These are phyloP conservation scores for Falcunculus frontatus DNA, from an alignment of 2,113 vertebrate species.

Conservation along the genomic window DNA sequence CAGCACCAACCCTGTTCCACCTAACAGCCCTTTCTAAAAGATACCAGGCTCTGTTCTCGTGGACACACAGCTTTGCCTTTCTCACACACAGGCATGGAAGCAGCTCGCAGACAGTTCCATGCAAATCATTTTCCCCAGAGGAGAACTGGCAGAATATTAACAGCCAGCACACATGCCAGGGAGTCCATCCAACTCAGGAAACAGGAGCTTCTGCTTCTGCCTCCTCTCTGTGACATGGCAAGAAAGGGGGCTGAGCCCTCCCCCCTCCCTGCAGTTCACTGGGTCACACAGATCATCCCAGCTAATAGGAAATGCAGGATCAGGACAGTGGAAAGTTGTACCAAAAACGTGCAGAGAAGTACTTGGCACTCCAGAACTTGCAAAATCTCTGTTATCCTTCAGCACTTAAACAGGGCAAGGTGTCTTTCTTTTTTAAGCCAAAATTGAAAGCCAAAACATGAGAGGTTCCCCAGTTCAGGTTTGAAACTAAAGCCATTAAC, in stretches of 20 bases:
- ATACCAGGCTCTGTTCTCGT: not conserved
- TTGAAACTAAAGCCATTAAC: not conserved
- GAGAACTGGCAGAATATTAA: not conserved
- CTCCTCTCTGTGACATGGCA: not conserved
- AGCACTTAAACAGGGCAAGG: not conserved
- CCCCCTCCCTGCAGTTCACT: not conserved
- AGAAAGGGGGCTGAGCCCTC: not conserved
- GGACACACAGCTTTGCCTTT: not conserved
- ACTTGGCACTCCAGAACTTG: not conserved
- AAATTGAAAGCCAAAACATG: not conserved
- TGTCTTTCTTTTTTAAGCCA: not conserved
- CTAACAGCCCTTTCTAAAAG: not conserved
- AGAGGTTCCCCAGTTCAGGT: fast-evolving
- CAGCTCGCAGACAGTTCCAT: not conserved
- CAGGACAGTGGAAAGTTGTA: not conserved
- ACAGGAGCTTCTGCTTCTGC: not conserved
- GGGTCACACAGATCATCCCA: not conserved
- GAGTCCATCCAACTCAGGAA: not conserved
- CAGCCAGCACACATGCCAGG: not conserved
- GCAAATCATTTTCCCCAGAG: not conserved
- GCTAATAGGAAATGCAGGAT: constrained; percentile 10
- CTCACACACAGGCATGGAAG: not conserved
- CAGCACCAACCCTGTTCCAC: not conserved
- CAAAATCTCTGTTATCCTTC: not conserved
- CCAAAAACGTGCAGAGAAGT: not conserved